These are phyloP conservation scores for Euura saliciscinereae DNA, from an alignment of 1,140 invertebrate species.

Conservation along the genomic window DNA sequence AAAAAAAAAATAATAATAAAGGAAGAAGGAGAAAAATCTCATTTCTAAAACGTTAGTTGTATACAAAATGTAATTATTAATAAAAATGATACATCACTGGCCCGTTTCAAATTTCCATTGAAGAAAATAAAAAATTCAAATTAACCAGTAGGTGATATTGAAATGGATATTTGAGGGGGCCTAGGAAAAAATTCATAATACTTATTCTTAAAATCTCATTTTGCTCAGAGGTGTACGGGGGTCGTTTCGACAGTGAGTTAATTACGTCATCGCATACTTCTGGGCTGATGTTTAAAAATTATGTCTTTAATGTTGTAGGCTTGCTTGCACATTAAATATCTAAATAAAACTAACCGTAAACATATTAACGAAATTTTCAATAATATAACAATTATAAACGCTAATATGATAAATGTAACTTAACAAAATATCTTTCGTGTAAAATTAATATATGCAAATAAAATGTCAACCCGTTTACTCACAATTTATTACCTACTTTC, in stretches of 20 bases:
- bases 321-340: conserved; percentile 3
- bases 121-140: too few species aligned
- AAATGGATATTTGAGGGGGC: background rate
- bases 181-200: background rate
- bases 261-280: background rate
- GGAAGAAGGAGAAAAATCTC: background rate
- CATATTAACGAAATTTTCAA: conserved; percentile 2
- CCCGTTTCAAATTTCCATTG: background rate
- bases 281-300: background rate
- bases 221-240: background rate
- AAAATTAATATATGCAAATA: conserved; percentile 6
- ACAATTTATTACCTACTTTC: background rate
- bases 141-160: background rate
- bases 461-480: background rate
- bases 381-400: conserved; percentile 8
- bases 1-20: background rate
- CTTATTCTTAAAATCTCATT: background rate
- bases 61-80: background rate
- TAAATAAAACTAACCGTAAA: conserved; percentile 6
- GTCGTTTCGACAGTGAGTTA: background rate
- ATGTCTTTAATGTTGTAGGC: conserved; percentile 4
- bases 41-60: background rate
- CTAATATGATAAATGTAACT: conserved; percentile 3
- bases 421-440: conserved; percentile 5
- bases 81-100: background rate